Evolutionary conservation across 2,113 vertebrate species (phyloP).

Genomic region (Stigmatopora nigra): DNA sequence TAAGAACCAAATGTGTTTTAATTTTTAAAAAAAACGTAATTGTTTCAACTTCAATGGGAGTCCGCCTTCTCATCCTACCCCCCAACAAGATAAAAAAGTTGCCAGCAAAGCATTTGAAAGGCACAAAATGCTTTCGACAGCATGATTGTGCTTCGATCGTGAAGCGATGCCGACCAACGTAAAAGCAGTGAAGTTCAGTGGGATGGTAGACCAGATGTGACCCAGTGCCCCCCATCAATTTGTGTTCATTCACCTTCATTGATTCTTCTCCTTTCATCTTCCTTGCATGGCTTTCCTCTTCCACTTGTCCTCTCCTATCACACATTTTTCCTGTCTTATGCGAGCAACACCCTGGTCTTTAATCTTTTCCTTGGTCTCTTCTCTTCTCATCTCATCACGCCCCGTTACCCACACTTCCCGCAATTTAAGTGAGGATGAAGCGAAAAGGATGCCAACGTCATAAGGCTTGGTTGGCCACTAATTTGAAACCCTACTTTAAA

Average conservation of each 20-base stretch:
- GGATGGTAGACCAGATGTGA: slow-evolving; percentile 18
- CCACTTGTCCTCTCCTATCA: neutral
- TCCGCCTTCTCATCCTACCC: neutral
- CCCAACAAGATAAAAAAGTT: neutral
- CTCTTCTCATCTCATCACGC: slow-evolving; percentile 17
- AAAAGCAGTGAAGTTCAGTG: slow-evolving; percentile 14
- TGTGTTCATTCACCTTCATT: neutral
- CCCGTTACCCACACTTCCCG: neutral
- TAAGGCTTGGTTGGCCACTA: neutral
- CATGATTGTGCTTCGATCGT: slow-evolving; percentile 11
- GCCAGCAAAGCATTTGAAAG: slow-evolving; percentile 16
- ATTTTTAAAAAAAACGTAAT: neutral
- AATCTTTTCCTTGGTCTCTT: neutral
- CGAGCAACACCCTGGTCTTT: neutral
- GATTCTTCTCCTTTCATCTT: neutral
- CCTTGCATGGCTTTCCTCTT: neutral
- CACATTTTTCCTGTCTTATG: neutral
- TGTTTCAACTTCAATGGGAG: neutral
- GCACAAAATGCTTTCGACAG: neutral
- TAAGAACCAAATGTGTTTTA: neutral
- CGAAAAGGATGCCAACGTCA: neutral
- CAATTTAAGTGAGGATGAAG: neutral
- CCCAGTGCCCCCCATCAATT: slow-evolving; percentile 18
- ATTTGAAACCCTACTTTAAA: neutral
- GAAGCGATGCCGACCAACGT: neutral